Conservation (phyloP, 2,888 invertebrate genomes). For the Leptopilina myrica region DNA sequence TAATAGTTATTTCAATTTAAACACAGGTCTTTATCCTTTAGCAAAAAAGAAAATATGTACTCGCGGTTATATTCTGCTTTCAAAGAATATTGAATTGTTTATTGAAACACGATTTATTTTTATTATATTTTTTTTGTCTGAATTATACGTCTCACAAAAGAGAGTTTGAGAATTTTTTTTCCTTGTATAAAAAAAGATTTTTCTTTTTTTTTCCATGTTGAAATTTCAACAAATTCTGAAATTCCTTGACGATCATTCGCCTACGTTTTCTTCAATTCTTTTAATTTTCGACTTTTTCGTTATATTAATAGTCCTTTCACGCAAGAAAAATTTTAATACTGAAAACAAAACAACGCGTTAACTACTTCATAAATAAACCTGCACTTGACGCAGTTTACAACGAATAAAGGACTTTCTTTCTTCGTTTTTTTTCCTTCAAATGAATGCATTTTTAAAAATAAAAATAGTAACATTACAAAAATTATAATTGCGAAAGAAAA, state of each 20-base stretch:
- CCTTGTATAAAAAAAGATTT: neutral
- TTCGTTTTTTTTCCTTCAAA: neutral
- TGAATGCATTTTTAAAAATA: neutral
- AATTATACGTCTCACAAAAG: too few relatives aligned
- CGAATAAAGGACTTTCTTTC: neutral
- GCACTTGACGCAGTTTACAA: conserved; percentile 4
- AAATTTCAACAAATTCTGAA: conserved; percentile 2
- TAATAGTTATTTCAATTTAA: too few relatives aligned
- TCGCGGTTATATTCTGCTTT: too few relatives aligned
- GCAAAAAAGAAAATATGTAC: too few relatives aligned
- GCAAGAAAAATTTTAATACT: conserved; percentile 12
- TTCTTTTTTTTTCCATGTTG: too few relatives aligned
- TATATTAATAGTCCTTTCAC: conserved; percentile 22
- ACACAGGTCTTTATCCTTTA: too few relatives aligned
- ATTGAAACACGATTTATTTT: too few relatives aligned
- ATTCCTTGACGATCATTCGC: conserved; percentile 1
- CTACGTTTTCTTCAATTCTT: neutral
- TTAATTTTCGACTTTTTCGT: conserved; percentile 2
- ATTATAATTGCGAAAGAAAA: too few relatives aligned
- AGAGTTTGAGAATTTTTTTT: neutral
- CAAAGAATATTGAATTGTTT: too few relatives aligned
- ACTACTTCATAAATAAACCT: conserved; percentile 18
- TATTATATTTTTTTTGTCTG: neutral
- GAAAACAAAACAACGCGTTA: neutral
- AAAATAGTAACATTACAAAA: too few relatives aligned